Base-by-base conservation (phyloP, 2,113 vertebrate species). In the Lucifuga dentata region DNA sequence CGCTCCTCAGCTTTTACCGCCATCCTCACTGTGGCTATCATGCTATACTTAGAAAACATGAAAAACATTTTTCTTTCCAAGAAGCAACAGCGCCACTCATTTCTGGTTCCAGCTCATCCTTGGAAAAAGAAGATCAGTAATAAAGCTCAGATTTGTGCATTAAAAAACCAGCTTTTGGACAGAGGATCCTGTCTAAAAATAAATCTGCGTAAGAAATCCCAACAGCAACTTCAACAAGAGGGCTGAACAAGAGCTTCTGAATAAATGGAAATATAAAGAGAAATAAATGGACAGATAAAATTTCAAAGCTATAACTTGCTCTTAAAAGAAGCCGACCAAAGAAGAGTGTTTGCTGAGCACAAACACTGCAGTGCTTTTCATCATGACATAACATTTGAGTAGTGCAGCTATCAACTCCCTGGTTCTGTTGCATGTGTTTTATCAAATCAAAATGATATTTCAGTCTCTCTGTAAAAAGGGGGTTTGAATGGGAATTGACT, bases 361-460 rank as follows among this genome's bases (percentile, higher is more conserved):
- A 48, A 44, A 40, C 38, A 60, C 17, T 38, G 33, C 6, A 10
- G 20, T 43, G 49, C 19, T 62, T 69, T 66, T 68, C 53, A 53
- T 68, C 21, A n/a, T 26, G 46, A 46, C 21, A 50, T 71, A 32
- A 11, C 24, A 12, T 45, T 70, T 68, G 13, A 43, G 36, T 13
- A 17, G 21, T 15, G 26, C 13, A 45, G 76, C 56, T 36, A 20
- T 36, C 33, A 48, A 41, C 36, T 50, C 44, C 45, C 57, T 33
- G 62, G 53, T 65, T 68, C 43, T 43, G 55, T 21, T 16, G 41
- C 29, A 23, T 32, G 20, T 64, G 17, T 83, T 85, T 68, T 70
- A 65, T 76, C 29, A 66, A 52, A 76, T 57, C 39, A 73, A 65
- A 41, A 41, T 73, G n/a, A 78, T 74, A 73, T 67, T 57, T 73